A percentile compares a stretch with the other conserved stretches of the same genome.
Evolutionary conservation across 1,140 invertebrate species (phyloP).

Genomic region (Rhopalosiphum padi): DNA sequence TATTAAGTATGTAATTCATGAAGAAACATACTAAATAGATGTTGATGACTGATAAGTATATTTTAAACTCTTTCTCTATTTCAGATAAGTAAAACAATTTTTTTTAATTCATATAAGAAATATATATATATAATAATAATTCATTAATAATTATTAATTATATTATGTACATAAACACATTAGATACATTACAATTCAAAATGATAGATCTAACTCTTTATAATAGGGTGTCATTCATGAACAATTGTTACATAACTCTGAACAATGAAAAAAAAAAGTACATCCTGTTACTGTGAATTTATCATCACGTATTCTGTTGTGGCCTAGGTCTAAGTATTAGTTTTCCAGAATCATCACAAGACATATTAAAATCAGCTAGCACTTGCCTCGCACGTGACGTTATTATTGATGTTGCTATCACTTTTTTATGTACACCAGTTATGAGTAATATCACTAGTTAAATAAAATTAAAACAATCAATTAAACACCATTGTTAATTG

Average conservation of each 20-base stretch:
- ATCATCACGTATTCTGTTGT: conserved; percentile 30
- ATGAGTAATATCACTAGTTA: conserved; percentile 85
- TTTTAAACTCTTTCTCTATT: neutral
- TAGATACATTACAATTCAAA: neutral
- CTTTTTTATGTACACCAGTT: conserved; percentile 90
- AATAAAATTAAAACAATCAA: conserved; percentile 55
- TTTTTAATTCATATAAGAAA: neutral
- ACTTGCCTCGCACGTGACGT: conserved; percentile 87
- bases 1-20: too few species aligned
- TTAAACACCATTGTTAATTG: neutral
- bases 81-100: neutral
- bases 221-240: neutral
- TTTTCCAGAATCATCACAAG: conserved; percentile 95
- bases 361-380: conserved; percentile 96
- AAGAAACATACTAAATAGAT: neutral
- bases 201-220: neutral
- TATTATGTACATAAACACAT: neutral
- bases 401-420: conserved; percentile 96
- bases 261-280: neutral
- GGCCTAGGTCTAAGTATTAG: conserved; percentile 84
- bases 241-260: neutral
- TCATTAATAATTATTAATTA: neutral
- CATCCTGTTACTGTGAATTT: neutral
- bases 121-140: neutral
- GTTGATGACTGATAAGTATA: neutral